phyloP scores from a whole-genome alignment of 2,797 vertebrate genomes.

The Mus minutoides region DNA sequence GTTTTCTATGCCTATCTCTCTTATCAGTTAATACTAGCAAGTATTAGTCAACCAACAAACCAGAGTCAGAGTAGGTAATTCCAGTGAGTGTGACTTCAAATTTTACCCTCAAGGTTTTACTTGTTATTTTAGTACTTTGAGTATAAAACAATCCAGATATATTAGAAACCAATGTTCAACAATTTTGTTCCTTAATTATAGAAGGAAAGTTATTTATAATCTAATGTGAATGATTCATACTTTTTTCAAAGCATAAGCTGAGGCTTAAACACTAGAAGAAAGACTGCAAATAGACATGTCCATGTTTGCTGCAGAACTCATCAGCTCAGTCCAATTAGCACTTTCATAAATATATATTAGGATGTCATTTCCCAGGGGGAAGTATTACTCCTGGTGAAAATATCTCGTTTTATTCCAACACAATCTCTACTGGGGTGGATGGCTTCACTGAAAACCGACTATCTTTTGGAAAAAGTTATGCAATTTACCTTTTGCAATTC shows the following conservation, averaged over 20 bases:
- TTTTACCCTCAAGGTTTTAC: not conserved
- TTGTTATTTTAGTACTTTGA: not conserved
- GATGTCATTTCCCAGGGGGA: not conserved
- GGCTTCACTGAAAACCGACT: conserved; percentile 41
- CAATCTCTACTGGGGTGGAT: conserved; percentile 34
- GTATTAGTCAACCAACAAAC: not conserved
- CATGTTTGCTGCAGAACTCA: not conserved
- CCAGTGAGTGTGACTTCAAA: not conserved
- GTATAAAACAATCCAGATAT: not conserved
- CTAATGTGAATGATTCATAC: conserved; percentile 1
- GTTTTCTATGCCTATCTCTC: not conserved
- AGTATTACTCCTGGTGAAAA: conserved; percentile 21
- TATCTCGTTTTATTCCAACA: conserved; percentile 5
- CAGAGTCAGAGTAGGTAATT: not conserved
- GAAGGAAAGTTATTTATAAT: not conserved
- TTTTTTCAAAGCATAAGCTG: not conserved
- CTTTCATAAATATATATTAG: not conserved
- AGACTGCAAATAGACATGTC: not conserved
- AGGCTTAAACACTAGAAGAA: not conserved
- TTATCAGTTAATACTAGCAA: not conserved
- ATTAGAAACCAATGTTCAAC: not conserved
- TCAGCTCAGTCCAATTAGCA: not conserved
- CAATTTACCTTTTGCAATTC: conserved; percentile 59
- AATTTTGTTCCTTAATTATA: not conserved
- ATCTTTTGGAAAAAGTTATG: conserved; percentile 58